phyloP scores from a whole-genome alignment of 2,113 vertebrate species.

The Columba janthina region DNA sequence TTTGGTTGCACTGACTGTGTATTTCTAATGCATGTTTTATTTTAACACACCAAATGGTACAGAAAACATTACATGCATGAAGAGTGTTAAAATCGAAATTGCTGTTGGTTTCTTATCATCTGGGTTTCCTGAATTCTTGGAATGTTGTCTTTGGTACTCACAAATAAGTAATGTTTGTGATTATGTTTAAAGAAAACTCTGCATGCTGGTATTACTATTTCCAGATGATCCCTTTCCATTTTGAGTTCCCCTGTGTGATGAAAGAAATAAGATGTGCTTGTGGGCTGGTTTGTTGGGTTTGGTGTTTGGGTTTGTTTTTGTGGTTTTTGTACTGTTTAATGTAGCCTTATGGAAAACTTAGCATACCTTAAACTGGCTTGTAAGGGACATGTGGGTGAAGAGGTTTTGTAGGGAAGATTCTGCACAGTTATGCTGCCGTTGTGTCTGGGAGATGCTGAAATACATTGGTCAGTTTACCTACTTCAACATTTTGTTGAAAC shows the following conservation, averaged over 20 bases:
- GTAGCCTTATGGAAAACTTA: not conserved
- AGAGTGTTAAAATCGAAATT: not conserved
- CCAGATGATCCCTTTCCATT: not conserved
- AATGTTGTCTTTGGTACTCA: not conserved
- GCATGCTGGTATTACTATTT: not conserved
- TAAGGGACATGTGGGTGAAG: not conserved
- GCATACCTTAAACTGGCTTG: not conserved
- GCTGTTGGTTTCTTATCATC: not conserved
- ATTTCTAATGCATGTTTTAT: constrained; percentile 30
- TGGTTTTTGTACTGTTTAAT: not conserved
- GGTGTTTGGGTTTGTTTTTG: no score
- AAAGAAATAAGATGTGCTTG: not conserved
- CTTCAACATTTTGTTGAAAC: not conserved
- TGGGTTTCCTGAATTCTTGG: not conserved
- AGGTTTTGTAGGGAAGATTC: not conserved
- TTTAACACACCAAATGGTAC: constrained; percentile 6
- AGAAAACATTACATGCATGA: not conserved
- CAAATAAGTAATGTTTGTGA: not conserved
- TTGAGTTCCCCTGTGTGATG: not conserved
- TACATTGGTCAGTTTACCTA: not conserved
- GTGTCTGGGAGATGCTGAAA: not conserved
- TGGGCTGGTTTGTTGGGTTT: not conserved
- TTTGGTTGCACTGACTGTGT: not conserved
- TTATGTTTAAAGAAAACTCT: not conserved
- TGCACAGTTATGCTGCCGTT: not conserved